Base-by-base conservation (phyloP, 1,140 invertebrate genomes). In the Lithobius niger region DNA sequence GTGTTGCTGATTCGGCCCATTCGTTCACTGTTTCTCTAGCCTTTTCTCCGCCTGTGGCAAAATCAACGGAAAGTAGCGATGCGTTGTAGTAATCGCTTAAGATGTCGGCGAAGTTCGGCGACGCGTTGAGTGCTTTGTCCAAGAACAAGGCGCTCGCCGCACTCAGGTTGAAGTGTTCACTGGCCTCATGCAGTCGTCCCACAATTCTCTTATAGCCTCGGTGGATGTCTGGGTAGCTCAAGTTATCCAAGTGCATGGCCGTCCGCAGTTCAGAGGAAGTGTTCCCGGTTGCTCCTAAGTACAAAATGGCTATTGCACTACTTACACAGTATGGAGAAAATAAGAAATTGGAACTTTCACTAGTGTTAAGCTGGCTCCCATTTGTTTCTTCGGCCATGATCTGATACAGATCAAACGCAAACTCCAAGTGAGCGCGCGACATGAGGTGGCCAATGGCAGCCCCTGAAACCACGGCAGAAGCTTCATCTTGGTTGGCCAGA, bases 401-500 rank as follows among this genome's bases (percentile, higher is more conserved):
- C 0, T 60, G 51, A 55, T 67, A 68, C 1, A 68, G 55, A 24
- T 64, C 60, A 10, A 68, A 49, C 0, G 67, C 62, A 55, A 68
- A 68, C 45, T 66, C 63, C 25, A 68, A 64, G 47, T 68, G 67
- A 2, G 67, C 66, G 25, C 64, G 59, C 3, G 65, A 67, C 10
- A 67, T 36, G n/a, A n/a, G n/a, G n/a, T n/a, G n/a, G n/a, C n/a
- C n/a, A n/a, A n/a, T n/a, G n/a, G n/a, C n/a, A n/a, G n/a, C n/a
- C n/a, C n/a, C n/a, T n/a, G n/a, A n/a, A n/a, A n/a, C n/a, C n/a
- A n/a, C n/a, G n/a, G n/a, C n/a, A n/a, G n/a, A n/a, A n/a, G n/a
- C n/a, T n/a, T n/a, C n/a, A n/a, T n/a, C n/a, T n/a, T n/a, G n/a
- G n/a, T n/a, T n/a, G n/a, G n/a, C n/a, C n/a, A n/a, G n/a, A n/a